Percentiles rank a stretch among this genome's conserved stretches.
phyloP scores from a whole-genome alignment of 2,797 vertebrate genomes.

The Podargus strigoides region DNA sequence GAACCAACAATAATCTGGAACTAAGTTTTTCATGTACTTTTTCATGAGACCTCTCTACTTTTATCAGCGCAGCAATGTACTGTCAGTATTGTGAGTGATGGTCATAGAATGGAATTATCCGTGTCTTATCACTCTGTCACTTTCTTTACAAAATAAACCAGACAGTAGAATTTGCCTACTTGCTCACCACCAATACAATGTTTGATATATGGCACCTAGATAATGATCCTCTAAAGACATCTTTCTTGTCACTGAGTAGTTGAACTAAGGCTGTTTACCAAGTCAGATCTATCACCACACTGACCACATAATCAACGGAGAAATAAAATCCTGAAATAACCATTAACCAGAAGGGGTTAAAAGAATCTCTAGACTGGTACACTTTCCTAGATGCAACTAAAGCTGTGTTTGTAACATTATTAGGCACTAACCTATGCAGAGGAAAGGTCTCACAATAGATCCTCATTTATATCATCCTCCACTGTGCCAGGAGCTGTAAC shows the following conservation, averaged over 20 bases:
- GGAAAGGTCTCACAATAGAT: background rate
- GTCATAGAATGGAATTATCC: background rate
- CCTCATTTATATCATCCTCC: background rate
- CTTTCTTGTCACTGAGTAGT: background rate
- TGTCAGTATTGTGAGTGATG: background rate
- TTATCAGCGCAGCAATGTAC: background rate
- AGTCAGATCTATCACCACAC: background rate
- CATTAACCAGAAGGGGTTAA: background rate
- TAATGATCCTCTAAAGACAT: background rate
- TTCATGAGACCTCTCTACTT: background rate
- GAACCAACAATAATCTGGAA: background rate
- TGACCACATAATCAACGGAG: background rate
- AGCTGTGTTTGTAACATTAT: background rate
- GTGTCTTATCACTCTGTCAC: background rate
- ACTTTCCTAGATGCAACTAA: background rate
- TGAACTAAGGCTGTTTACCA: background rate
- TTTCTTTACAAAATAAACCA: background rate
- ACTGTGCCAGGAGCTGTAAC: background rate
- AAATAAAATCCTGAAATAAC: background rate
- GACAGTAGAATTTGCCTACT: background rate
- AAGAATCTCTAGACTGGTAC: background rate
- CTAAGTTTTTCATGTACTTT: background rate
- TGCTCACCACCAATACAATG: background rate
- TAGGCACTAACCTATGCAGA: background rate
- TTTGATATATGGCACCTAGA: background rate